phyloP scores from a whole-genome alignment of 2,888 invertebrate genomes.

The Encarsia formosa region DNA sequence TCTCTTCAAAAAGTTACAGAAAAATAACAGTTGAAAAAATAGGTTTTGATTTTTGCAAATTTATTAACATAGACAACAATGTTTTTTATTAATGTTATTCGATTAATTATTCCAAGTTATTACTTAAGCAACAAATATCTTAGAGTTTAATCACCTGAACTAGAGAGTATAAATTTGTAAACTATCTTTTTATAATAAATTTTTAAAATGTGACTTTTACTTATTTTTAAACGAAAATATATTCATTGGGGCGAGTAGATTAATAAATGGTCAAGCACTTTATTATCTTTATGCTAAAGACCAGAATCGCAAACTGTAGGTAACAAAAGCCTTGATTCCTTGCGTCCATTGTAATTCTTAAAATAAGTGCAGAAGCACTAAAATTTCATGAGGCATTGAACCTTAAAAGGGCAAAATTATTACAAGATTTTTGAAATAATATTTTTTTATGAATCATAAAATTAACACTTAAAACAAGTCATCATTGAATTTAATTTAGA shows the following conservation, averaged over 20 bases:
- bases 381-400: conserved; percentile 16
- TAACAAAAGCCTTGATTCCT: conserved; percentile 21
- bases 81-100: too few relatives aligned
- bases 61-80: too few relatives aligned
- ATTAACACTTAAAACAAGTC: too few relatives aligned
- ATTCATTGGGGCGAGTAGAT: neutral
- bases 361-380: conserved; percentile 11
- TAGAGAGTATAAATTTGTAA: too few relatives aligned
- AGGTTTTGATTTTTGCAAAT: too few relatives aligned
- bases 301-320: conserved; percentile 14
- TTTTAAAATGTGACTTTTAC: neutral
- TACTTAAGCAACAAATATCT: too few relatives aligned
- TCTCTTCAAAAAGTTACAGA: too few relatives aligned
- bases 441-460: too few relatives aligned
- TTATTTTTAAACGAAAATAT: conserved; percentile 18
- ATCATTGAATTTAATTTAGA: too few relatives aligned
- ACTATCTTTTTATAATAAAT: neutral
- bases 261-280: conserved; percentile 18
- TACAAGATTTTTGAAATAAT: neutral
- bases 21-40: too few relatives aligned
- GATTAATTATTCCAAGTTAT: too few relatives aligned
- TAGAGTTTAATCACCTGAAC: too few relatives aligned
- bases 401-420: conserved; percentile 14
- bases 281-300: conserved; percentile 16
- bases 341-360: conserved; percentile 24